A percentile compares a stretch with the other conserved stretches of the same genome.
These are phyloP conservation scores for Sternotherus odoratus DNA, from an alignment of 2,797 vertebrate species.

Conservation along the genomic window DNA sequence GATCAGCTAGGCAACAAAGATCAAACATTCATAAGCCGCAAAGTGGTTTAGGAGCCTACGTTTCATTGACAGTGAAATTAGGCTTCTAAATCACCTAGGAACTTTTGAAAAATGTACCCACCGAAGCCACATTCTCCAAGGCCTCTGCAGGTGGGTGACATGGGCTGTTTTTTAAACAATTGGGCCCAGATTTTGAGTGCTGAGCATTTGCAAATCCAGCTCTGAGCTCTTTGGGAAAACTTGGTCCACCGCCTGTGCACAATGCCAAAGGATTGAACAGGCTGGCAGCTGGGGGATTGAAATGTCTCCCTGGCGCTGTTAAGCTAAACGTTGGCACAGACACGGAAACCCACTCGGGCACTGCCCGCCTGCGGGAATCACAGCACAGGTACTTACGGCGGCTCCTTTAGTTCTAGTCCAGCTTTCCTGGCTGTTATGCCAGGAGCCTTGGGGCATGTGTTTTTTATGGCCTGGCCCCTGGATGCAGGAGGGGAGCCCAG, in stretches of 20 bases:
- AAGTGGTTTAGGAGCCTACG: background rate
- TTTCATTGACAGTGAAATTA: background rate
- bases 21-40: background rate
- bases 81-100: background rate
- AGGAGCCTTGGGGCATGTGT: background rate
- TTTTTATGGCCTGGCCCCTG: background rate
- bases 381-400: background rate
- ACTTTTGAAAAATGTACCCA: background rate
- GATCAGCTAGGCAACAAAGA: background rate
- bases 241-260: background rate
- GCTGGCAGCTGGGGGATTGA: background rate
- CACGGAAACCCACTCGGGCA: background rate
- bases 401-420: background rate
- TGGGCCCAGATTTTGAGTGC: background rate
- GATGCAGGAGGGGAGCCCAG: background rate
- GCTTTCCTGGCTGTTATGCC: background rate
- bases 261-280: background rate
- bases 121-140: background rate
- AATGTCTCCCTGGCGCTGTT: background rate
- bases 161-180: background rate
- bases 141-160: background rate
- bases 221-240: background rate
- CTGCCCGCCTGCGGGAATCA: background rate
- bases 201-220: background rate
- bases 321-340: background rate